Base-by-base conservation (phyloP, 2,888 invertebrate species). In the Caenorhabditis panamensis region DNA sequence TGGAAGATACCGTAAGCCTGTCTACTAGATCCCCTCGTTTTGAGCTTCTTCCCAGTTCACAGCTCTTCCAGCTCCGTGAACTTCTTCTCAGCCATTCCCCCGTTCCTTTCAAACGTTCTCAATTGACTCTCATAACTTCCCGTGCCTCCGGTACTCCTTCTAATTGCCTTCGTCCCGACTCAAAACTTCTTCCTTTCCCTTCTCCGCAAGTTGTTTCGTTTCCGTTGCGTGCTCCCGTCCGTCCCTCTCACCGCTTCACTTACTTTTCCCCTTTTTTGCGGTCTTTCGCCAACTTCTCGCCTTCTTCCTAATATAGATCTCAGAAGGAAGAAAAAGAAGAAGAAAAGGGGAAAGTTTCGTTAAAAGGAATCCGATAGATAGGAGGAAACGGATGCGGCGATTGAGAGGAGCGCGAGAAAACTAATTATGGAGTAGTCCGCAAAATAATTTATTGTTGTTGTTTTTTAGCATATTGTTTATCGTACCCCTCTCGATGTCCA, bases 381-480 rank as follows among this genome's bases (percentile, higher is more conserved):
- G 41, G 26, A n/a, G 22, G n/a, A 28, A 20, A 8, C 13, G 22
- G 61, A 36, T 36, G 36, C 11, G 36, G 36, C 36, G 6, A 36
- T 36, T 36, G 36, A 58, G 54, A 37, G 49, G 37, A 64, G 61
- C 36, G 64, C 51, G 53, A 49, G 77, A 78, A 69, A 68, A 68
- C 69, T 67, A 69, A 68, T 68, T 64, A 64, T 44, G 63, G 47
- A 62, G 54, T 63, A 62, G 62, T 47, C 71, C 61, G 59, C 62
- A 53, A 71, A 62, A 71, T 71, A 71, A 71, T 71, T 62, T 63
- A 56, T 71, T 71, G 62, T 62, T 62, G 71, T 63, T 71, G 71
- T 54, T 54, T 71, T 69, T 61, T 69, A 69, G 69, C 24, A 37
- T 69, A 62, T 63, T 71, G 71, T 63, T 71, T 47, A 71, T 63